phyloP scores from a whole-genome alignment of 2,797 vertebrate genomes.

The Apodemus agrarius region DNA sequence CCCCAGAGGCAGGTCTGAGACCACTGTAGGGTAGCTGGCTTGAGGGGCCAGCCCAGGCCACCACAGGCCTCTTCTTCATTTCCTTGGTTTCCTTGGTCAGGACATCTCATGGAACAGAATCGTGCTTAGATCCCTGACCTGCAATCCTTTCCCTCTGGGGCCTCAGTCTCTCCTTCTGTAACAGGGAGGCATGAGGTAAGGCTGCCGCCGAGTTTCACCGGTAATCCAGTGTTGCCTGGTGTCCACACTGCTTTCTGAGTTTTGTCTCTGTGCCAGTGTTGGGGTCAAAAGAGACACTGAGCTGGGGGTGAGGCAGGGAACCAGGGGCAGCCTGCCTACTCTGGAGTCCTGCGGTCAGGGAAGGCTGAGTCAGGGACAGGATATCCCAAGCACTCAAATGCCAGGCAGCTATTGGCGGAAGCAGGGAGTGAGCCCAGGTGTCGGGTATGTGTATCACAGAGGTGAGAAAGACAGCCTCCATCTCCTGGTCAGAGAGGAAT shows the following conservation, averaged over 20 bases:
- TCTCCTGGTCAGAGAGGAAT: not conserved
- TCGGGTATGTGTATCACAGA: not conserved
- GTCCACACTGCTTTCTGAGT: not conserved
- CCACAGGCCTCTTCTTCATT: not conserved
- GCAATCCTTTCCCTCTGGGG: not conserved
- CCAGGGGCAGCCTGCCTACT: no score
- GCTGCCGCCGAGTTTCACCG: not conserved
- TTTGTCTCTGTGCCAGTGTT: not conserved
- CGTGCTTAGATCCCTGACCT: not conserved
- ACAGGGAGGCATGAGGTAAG: not conserved
- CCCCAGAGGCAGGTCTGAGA: not conserved
- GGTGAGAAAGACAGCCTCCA: not conserved
- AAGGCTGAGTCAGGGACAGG: not conserved
- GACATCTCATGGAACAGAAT: not conserved
- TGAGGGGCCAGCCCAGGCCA: not conserved
- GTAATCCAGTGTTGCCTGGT: not conserved
- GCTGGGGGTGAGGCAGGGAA: not conserved
- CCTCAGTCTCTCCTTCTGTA: slow-evolving; percentile 28
- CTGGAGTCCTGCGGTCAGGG: not conserved
- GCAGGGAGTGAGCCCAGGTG: not conserved
- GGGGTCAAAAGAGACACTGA: not conserved
- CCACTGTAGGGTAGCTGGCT: not conserved
- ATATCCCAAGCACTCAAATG: not conserved
- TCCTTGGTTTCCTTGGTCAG: not conserved
- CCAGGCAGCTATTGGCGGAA: not conserved